Evolutionary conservation across 1,140 invertebrate species (phyloP), one percentile per base, ranked within the genome.

Genomic region (Aethina tumida): DNA sequence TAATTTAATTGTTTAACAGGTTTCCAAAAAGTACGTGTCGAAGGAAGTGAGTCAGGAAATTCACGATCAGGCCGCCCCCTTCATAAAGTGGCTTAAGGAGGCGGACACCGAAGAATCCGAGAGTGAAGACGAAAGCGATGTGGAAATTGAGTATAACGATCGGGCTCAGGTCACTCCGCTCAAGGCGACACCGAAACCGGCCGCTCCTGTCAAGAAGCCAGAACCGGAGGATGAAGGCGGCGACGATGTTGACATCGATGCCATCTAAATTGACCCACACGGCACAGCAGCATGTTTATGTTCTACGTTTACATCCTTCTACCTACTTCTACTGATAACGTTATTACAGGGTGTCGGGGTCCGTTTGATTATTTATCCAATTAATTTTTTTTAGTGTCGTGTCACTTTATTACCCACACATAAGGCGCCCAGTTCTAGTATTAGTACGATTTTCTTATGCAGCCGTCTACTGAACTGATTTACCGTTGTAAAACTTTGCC

Each of bases 1-100:
- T 13, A 14, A 20, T 26, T 18, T 25, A 16, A 29, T 40, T 45
- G 12, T 34, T 34, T 29, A 35, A 1, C 10, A 55, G 50, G 51
- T 79, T 6, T 84, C 85, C 39, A 93, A 90, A 65, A 97, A 96
- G 63, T 94, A 93, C 64, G 91, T 96, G 4, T 73, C 78, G 4
- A 92, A 91, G 57, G 88, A 96, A 55, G 62, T 97, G 35, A 82
- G 83, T 33, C 78, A 86, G 40, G 90, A 97, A 55, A 95, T 99
- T 60, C 87, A 93, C 47, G 77, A 81, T 24, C 84, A 89, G 55
- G 93, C 91, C 28, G 75, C 83, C 54, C 91, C 90, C 22, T 96
- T 99, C 64, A 75, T 99, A 6, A 91, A 83, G 50, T 99, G 96
- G 96, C 74, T 99, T 26, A 79, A 90, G 61, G 89, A 98, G 66